Evolutionary conservation across 2,797 vertebrate species (phyloP).

Genomic region (Masticophis lateralis): DNA sequence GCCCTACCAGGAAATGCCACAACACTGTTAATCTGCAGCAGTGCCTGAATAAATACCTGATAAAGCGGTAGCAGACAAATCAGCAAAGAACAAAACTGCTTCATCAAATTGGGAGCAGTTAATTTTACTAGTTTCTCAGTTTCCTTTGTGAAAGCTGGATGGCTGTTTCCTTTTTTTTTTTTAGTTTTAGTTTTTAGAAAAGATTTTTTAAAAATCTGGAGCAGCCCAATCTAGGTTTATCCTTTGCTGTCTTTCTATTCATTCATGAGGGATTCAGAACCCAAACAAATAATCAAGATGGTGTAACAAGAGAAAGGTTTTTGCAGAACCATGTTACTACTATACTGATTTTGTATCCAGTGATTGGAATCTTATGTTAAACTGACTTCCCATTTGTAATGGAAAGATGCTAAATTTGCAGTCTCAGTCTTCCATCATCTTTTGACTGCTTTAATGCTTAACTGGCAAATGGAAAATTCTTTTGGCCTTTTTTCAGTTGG

Average conservation of each 20-base stretch:
- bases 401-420: neutral
- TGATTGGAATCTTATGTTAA: neutral
- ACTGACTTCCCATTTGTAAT: neutral
- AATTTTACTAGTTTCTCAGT: neutral
- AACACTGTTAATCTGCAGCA: neutral
- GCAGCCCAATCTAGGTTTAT: neutral
- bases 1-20: neutral
- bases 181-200: neutral
- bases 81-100: neutral
- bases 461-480: neutral
- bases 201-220: neutral
- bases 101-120: neutral
- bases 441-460: neutral
- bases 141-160: neutral
- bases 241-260: neutral
- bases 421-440: neutral
- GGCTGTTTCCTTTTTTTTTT: neutral
- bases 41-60: neutral
- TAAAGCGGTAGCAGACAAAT: neutral
- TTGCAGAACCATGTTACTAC: neutral
- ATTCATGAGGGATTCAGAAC: neutral
- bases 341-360: neutral
- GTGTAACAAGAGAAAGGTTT: neutral
- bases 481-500: neutral
- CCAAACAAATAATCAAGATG: neutral